A percentile compares a stretch with the other conserved stretches of the same genome.
Evolutionary conservation across 1,140 invertebrate species (phyloP).

Genomic region (Neoseiulus cucumeris): DNA sequence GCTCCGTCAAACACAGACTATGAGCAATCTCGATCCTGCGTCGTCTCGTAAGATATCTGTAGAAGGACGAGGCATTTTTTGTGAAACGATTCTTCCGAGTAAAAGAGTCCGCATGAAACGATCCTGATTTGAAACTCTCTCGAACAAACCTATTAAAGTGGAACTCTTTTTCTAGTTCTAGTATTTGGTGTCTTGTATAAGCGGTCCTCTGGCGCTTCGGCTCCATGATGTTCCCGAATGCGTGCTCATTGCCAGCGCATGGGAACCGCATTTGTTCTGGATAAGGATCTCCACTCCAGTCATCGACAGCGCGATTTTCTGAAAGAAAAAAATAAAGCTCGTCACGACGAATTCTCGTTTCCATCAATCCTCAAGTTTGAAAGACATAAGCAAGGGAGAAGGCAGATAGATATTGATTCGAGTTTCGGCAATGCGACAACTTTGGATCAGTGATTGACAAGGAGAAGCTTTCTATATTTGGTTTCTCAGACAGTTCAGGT

Average conservation of each 20-base stretch:
- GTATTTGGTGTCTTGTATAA: conserved; percentile 85
- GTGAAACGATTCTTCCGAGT: neutral
- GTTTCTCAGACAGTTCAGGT: too few species aligned
- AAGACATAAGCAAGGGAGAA: too few species aligned
- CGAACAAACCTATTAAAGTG: conserved; percentile 84
- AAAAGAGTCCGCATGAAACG: too few species aligned
- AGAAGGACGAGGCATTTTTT: neutral
- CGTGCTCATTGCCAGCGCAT: conserved; percentile 15
- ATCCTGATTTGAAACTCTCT: too few species aligned
- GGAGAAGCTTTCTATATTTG: too few species aligned
- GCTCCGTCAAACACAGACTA: conserved; percentile 73
- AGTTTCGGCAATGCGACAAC: too few species aligned
- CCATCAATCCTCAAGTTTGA: too few species aligned
- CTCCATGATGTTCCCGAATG: conserved; percentile 37
- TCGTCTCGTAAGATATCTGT: conserved; percentile 64
- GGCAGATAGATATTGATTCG: too few species aligned
- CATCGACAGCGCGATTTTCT: neutral
- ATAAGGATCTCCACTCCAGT: conserved; percentile 1
- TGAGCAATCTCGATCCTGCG: conserved; percentile 93
- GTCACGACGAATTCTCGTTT: too few species aligned
- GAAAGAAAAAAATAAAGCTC: neutral
- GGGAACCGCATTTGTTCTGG: conserved; percentile 12
- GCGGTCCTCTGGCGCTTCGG: conserved; percentile 83
- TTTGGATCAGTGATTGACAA: too few species aligned
- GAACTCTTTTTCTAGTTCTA: conserved; percentile 90